Evolutionary conservation across 2,113 vertebrate genomes (phyloP).

Genomic region (Pseudorhombus dupliciocellatus): DNA sequence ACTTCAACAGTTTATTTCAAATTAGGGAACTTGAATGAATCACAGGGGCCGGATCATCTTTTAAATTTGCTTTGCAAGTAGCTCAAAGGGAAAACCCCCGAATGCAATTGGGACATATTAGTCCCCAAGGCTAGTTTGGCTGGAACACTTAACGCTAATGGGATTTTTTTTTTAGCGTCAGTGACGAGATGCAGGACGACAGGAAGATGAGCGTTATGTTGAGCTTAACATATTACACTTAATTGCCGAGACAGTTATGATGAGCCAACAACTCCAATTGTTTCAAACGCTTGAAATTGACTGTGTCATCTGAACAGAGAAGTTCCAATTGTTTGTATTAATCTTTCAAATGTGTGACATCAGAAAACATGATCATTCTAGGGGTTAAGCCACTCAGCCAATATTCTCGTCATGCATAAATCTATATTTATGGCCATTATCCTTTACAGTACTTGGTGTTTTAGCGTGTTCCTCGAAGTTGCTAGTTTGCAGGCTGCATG

Average conservation of each 20-base stretch:
- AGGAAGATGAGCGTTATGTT: constrained; percentile 34
- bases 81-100: constrained; percentile 40
- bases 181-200: constrained; percentile 35
- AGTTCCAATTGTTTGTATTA: neutral
- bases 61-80: constrained; percentile 34
- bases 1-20: constrained; percentile 16
- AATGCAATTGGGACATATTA: constrained; percentile 49
- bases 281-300: constrained; percentile 20
- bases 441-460: too few relatives aligned
- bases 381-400: too few relatives aligned
- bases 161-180: constrained; percentile 46
- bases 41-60: constrained; percentile 13
- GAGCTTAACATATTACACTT: constrained; percentile 42
- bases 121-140: constrained; percentile 48
- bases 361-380: neutral
- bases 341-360: neutral
- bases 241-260: constrained; percentile 28
- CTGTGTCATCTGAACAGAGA: constrained; percentile 11
- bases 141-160: constrained; percentile 40
- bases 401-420: too few relatives aligned
- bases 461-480: too few relatives aligned
- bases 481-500: too few relatives aligned
- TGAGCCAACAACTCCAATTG: constrained; percentile 30
- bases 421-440: too few relatives aligned
- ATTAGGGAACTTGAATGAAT: constrained; percentile 38